phyloP scores from a whole-genome alignment of 2,113 vertebrate species.

The Coptodon bakossiorum region DNA sequence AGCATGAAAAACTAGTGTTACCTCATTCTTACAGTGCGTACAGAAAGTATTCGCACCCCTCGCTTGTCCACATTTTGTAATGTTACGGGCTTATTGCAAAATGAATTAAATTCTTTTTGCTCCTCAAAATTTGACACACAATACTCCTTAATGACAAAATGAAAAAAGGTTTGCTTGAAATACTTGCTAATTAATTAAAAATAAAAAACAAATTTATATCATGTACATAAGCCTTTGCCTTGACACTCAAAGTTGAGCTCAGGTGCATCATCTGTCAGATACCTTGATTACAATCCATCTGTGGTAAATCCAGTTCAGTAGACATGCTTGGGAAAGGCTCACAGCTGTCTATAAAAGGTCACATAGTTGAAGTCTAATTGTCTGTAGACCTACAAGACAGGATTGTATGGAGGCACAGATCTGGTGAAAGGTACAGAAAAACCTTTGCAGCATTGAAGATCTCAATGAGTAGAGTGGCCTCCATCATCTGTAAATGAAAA shows the following conservation, averaged over 20 bases:
- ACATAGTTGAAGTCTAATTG: background rate
- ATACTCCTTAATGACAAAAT: rapidly evolving
- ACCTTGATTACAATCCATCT: background rate
- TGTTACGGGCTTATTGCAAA: background rate
- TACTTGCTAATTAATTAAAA: background rate
- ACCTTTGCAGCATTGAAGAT: rapidly evolving
- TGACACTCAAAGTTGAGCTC: background rate
- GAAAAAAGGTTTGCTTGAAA: background rate
- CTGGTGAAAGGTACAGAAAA: background rate
- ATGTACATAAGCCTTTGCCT: background rate
- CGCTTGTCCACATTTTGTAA: background rate
- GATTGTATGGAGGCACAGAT: background rate
- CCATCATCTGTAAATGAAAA: background rate
- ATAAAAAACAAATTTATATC: background rate
- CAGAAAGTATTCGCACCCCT: background rate
- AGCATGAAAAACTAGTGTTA: rapidly evolving
- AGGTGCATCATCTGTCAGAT: background rate
- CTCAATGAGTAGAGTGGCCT: background rate
- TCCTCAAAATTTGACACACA: rapidly evolving
- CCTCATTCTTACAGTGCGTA: background rate
- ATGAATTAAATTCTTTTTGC: rapidly evolving
- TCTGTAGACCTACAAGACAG: background rate
- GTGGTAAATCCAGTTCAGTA: background rate
- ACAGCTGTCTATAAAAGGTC: rapidly evolving
- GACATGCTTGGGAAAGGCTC: background rate